Percentiles rank a stretch among this genome's conserved stretches.
Conservation (phyloP, 2,113 vertebrate species). For the Eulemur rufifrons region DNA sequence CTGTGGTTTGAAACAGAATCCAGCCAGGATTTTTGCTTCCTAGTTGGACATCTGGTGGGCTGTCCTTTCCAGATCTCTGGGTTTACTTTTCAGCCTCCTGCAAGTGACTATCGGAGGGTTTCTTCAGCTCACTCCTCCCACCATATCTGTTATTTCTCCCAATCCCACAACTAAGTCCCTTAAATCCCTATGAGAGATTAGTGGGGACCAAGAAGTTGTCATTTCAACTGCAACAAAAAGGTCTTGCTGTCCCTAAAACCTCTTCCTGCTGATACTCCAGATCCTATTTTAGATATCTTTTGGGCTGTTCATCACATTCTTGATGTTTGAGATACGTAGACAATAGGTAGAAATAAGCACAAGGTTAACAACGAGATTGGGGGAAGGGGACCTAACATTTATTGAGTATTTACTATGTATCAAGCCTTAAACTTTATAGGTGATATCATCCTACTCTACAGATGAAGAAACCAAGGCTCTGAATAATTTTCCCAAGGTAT, state of each 20-base stretch:
- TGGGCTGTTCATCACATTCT: background rate
- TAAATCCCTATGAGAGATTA: background rate
- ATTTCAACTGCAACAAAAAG: background rate
- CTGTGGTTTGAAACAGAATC: constrained; percentile 54
- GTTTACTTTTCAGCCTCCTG: constrained; percentile 16
- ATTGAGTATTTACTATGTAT: background rate
- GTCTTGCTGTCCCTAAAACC: background rate
- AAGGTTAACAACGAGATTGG: background rate
- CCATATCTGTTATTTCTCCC: background rate
- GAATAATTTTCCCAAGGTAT: background rate
- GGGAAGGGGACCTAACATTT: background rate
- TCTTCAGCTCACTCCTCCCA: background rate
- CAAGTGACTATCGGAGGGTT: background rate
- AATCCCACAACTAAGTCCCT: background rate
- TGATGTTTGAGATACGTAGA: background rate
- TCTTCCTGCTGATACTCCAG: background rate
- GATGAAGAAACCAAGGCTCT: background rate
- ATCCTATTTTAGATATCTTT: background rate
- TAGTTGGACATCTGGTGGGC: constrained; percentile 42
- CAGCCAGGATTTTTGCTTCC: constrained; percentile 53
- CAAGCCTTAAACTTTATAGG: background rate
- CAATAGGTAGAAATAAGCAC: background rate
- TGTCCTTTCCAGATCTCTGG: constrained; percentile 13
- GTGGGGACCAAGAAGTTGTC: background rate
- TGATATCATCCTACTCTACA: background rate